A percentile compares a stretch with the other conserved stretches of the same genome.
Conservation (phyloP, 2,888 invertebrate genomes). For the Cantharis rustica region DNA sequence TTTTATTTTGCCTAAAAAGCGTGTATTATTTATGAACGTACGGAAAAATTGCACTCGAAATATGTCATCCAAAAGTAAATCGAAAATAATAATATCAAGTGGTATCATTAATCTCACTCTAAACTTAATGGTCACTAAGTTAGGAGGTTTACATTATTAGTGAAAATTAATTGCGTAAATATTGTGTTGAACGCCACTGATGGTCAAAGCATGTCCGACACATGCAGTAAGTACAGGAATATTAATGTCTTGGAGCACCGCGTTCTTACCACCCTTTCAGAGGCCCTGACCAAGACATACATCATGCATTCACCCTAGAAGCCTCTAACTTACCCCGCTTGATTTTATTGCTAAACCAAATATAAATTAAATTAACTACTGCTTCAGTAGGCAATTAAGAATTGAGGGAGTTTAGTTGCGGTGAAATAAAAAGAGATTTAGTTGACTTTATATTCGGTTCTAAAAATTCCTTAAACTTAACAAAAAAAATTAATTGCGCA, state of each 20-base stretch:
- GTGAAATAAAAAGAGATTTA: conserved; percentile 54
- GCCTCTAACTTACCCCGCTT: conserved; percentile 48
- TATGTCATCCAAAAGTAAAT: neutral
- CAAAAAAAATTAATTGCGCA: neutral
- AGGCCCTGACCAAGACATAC: conserved; percentile 54
- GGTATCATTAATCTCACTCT: neutral
- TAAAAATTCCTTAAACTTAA: conserved; percentile 16
- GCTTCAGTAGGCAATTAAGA: conserved; percentile 58
- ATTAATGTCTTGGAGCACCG: conserved; percentile 56
- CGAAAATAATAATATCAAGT: neutral
- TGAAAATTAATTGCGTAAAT: neutral
- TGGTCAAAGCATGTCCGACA: conserved; percentile 51
- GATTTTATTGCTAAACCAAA: conserved; percentile 57
- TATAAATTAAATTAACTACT: conserved; percentile 59
- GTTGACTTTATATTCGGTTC: conserved; percentile 52
- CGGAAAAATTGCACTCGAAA: neutral
- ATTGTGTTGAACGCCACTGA: conserved; percentile 34
- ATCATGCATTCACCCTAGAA: conserved; percentile 51
- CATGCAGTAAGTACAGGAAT: conserved; percentile 52
- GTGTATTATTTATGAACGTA: neutral
- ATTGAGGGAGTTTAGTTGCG: conserved; percentile 54
- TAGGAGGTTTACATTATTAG: neutral
- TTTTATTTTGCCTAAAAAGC: neutral
- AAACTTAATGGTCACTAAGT: neutral
- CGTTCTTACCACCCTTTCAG: conserved; percentile 55